phyloP scores from a whole-genome alignment of 2,797 vertebrate genomes.

The Acanthornis magna region DNA sequence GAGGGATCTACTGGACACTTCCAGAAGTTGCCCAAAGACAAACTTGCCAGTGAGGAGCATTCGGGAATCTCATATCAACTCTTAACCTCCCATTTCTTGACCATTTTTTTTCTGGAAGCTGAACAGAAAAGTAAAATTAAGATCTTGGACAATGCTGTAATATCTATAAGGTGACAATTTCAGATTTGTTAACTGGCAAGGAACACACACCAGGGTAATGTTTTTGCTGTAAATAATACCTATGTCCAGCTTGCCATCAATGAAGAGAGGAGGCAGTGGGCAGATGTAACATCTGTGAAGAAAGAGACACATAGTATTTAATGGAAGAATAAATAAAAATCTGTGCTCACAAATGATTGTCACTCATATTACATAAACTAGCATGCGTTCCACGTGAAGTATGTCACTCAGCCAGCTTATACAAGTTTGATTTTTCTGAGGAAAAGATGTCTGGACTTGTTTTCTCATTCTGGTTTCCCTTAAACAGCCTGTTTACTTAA shows the following conservation, averaged over 20 bases:
- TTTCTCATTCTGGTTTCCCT: background rate
- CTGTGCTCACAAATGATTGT: background rate
- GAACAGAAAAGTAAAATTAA: background rate
- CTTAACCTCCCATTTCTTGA: background rate
- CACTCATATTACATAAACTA: background rate
- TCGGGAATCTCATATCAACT: accelerated
- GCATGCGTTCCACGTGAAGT: background rate
- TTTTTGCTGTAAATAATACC: background rate
- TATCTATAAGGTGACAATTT: background rate
- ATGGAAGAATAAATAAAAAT: background rate
- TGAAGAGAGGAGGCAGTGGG: background rate
- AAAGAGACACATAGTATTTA: background rate
- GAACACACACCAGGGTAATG: background rate
- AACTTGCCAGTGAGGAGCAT: accelerated
- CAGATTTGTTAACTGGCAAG: background rate
- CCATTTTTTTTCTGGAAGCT: background rate
- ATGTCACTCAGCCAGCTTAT: background rate
- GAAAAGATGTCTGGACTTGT: background rate
- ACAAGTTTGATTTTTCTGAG: background rate
- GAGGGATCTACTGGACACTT: background rate
- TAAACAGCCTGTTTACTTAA: background rate
- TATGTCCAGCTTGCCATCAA: background rate
- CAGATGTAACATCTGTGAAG: background rate
- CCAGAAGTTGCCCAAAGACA: background rate
- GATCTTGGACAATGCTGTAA: background rate